phyloP scores from a whole-genome alignment of 2,888 invertebrate genomes.

The Eubasilissa splendida region DNA sequence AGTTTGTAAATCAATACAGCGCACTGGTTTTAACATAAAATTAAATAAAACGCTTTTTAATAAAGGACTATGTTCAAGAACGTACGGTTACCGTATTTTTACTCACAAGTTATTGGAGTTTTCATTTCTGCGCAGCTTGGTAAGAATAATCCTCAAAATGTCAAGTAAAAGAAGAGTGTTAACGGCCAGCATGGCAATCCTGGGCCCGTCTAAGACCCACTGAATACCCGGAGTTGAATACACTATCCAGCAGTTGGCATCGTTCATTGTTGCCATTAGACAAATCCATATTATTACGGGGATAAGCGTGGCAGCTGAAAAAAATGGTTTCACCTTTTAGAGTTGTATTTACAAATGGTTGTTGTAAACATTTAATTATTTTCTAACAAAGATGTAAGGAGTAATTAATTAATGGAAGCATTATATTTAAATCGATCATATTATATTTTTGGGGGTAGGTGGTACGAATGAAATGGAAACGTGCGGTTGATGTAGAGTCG shows the following conservation, averaged over 20 bases:
- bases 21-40: too few species aligned
- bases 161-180: slow-evolving; percentile 77
- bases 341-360: too few species aligned
- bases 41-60: too few species aligned
- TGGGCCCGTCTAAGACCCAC: slow-evolving; percentile 76
- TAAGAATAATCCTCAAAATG: slow-evolving; percentile 76
- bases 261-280: slow-evolving; percentile 69
- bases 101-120: slow-evolving; percentile 70
- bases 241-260: slow-evolving; percentile 77
- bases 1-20: too few species aligned
- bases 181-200: slow-evolving; percentile 72
- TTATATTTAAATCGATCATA: too few species aligned
- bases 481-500: too few species aligned
- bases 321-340: not conserved
- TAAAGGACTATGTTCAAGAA: too few species aligned
- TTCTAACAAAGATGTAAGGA: too few species aligned
- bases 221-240: slow-evolving; percentile 72
- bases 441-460: too few species aligned
- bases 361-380: too few species aligned
- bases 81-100: not conserved
- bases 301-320: slow-evolving; percentile 66
- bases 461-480: too few species aligned
- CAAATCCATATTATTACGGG: slow-evolving; percentile 74
- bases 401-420: too few species aligned
- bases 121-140: slow-evolving; percentile 74